Percentiles rank a stretch among this genome's conserved stretches.
Evolutionary conservation across 2,797 vertebrate species (phyloP).

Genomic region (Poliocrania exsul): DNA sequence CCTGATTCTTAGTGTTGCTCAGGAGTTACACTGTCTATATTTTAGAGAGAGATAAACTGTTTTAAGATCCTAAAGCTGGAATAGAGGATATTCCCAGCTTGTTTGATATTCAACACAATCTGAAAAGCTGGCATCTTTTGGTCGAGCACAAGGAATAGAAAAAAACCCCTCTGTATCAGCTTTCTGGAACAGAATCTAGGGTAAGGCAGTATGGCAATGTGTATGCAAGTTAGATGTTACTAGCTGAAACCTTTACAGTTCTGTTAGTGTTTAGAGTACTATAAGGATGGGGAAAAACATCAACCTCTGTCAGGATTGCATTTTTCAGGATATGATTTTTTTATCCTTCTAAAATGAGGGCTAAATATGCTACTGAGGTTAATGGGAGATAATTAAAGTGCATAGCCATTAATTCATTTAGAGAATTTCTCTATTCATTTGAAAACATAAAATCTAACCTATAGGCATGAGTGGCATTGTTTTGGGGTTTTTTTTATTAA

Average conservation of each 20-base stretch:
- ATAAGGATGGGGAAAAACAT: not conserved
- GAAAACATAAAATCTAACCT: not conserved
- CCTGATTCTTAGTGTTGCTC: not conserved
- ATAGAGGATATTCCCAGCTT: not conserved
- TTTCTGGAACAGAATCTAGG: not conserved
- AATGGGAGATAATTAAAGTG: not conserved
- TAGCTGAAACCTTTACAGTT: not conserved
- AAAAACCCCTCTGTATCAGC: accelerated
- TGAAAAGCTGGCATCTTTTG: not conserved
- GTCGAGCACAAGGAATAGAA: not conserved
- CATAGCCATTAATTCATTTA: not conserved
- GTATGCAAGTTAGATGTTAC: not conserved
- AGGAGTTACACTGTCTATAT: not conserved
- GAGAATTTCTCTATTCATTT: not conserved
- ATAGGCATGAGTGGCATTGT: not conserved
- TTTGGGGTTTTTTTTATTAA: not conserved
- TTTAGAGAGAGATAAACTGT: not conserved
- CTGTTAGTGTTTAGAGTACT: not conserved
- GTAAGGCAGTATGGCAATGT: not conserved
- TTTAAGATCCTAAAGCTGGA: not conserved
- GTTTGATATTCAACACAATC: not conserved
- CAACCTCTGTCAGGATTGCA: not conserved
- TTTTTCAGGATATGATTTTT: not conserved
- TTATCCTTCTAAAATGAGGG: not conserved
- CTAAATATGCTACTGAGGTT: not conserved